A percentile compares a stretch with the other conserved stretches of the same genome.
These are phyloP conservation scores for Torymus texanus DNA, from an alignment of 2,888 invertebrate genomes.

Conservation along the genomic window DNA sequence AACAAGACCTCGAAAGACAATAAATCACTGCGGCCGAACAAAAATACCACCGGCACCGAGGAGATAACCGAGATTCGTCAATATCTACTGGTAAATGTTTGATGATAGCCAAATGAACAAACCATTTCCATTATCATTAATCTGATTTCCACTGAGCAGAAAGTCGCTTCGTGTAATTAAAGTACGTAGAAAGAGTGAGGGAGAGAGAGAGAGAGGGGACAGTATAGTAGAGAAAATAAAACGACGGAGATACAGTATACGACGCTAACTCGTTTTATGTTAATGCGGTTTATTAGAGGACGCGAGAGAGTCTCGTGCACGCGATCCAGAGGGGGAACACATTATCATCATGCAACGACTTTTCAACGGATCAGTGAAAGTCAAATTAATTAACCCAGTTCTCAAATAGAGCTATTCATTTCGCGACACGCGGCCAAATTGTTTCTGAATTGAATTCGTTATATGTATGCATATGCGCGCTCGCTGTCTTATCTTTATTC, in stretches of 20 bases:
- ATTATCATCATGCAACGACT: conserved; percentile 18
- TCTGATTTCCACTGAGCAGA: no score
- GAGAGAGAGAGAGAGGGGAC: no score
- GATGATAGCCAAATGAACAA: no score
- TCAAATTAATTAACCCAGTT: conserved; percentile 38
- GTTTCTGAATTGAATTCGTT: conserved; percentile 8
- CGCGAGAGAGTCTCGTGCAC: neutral
- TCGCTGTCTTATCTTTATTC: neutral
- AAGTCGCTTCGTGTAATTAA: neutral
- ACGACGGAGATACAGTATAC: neutral
- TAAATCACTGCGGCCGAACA: no score
- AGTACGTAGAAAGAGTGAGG: no score
- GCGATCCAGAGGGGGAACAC: conserved; percentile 2
- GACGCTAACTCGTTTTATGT: conserved; percentile 7
- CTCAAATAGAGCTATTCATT: conserved; percentile 11
- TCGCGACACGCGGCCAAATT: neutral
- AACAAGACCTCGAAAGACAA: no score
- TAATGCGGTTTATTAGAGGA: conserved; percentile 19
- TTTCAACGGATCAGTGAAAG: conserved; percentile 10
- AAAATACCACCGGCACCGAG: no score
- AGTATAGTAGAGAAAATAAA: no score
- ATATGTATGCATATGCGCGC: no score
- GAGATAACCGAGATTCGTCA: no score
- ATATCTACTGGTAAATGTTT: no score
- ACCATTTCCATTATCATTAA: no score